Evolutionary conservation across 1,140 invertebrate species (phyloP).

Genomic region (Heliconius himera): DNA sequence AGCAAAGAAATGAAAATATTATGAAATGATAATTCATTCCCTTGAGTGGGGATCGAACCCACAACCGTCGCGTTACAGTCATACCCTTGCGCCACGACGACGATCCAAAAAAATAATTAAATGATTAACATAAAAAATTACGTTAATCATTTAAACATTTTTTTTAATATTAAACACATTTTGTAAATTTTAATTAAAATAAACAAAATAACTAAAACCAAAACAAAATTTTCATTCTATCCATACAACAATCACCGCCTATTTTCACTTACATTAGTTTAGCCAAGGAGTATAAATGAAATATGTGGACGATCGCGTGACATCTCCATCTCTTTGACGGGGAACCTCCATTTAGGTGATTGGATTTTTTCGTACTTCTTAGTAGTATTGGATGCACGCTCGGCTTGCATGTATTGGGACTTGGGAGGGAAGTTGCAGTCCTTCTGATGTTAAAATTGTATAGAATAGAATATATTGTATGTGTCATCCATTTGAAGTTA

Average conservation of each 20-base stretch:
- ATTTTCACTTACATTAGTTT: conserved; percentile 79
- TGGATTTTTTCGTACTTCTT: conserved; percentile 71
- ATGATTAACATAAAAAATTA: too few species aligned
- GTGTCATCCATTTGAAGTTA: background rate
- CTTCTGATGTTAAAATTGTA: conserved; percentile 7
- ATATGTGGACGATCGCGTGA: conserved; percentile 75
- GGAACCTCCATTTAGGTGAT: conserved; percentile 67
- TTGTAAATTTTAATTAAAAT: background rate
- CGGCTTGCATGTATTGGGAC: conserved; percentile 26
- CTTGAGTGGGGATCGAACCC: too few species aligned
- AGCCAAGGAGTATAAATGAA: conserved; percentile 74
- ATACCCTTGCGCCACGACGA: too few species aligned
- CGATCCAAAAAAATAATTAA: too few species aligned
- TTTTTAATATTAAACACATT: too few species aligned
- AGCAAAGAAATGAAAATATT: too few species aligned
- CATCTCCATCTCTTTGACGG: conserved; percentile 61
- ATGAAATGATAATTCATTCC: too few species aligned
- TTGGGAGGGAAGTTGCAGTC: conserved; percentile 19
- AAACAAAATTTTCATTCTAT: conserved; percentile 21
- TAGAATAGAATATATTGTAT: background rate
- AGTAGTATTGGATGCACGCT: conserved; percentile 36
- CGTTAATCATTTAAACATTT: too few species aligned
- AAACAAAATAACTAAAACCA: background rate
- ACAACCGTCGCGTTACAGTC: too few species aligned
- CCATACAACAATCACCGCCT: conserved; percentile 68